Conservation (phyloP, 35 echinoderm and acorn worm species). For the Eucidaris tribuloides region DNA sequence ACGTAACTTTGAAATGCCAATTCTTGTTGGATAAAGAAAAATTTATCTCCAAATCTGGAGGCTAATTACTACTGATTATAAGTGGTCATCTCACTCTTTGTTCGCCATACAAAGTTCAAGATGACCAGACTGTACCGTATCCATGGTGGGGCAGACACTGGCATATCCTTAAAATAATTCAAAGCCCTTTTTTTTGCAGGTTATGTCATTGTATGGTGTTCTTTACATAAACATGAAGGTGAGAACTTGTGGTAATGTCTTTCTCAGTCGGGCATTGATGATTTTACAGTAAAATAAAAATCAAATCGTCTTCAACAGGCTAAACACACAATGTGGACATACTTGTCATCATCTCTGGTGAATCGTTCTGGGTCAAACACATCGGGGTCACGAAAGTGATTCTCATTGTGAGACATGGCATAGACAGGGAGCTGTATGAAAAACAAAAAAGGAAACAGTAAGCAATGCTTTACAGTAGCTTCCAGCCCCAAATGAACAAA, state of each 20-base stretch:
- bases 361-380: conserved; percentile 67
- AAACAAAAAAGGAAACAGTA: background rate
- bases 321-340: background rate
- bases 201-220: too few relatives aligned
- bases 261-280: too few relatives aligned
- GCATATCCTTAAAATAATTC: background rate
- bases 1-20: background rate
- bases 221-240: too few relatives aligned
- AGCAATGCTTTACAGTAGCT: too few relatives aligned
- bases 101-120: too few relatives aligned
- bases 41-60: background rate
- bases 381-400: conserved; percentile 42
- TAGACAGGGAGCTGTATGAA: conserved; percentile 5
- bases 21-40: background rate
- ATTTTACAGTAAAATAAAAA: too few relatives aligned
- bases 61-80: background rate
- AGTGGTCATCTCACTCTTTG: too few relatives aligned
- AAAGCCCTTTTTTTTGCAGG: too few relatives aligned
- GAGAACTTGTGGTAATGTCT: too few relatives aligned
- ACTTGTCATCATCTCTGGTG: conserved; percentile 55
- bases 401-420: conserved; percentile 42
- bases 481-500: too few relatives aligned
- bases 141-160: background rate
- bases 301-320: background rate
- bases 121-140: too few relatives aligned